Conservation (phyloP, 2,888 invertebrate genomes). For the Endomychus coccineus region DNA sequence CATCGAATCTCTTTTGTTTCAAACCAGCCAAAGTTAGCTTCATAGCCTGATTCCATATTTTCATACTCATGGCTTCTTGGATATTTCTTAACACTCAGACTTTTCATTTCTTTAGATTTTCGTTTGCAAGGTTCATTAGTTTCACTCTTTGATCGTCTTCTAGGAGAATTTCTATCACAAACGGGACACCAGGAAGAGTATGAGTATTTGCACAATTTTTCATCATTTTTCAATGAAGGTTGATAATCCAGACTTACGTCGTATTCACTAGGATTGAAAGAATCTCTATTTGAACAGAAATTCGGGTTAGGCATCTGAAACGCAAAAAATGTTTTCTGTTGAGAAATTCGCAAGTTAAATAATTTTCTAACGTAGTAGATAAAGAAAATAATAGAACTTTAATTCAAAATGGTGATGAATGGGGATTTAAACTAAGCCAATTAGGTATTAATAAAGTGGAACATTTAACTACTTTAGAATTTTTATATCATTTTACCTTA, state of each 20-base stretch:
- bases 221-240: constrained; percentile 28
- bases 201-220: constrained; percentile 35
- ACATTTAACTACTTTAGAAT: no score
- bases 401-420: no score
- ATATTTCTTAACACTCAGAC: constrained; percentile 33
- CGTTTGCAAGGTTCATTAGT: constrained; percentile 35
- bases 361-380: no score
- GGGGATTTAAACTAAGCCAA: no score
- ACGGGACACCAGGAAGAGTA: constrained; percentile 40
- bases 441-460: no score
- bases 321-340: no score
- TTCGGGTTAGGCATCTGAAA: constrained; percentile 9
- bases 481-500: no score
- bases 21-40: constrained; percentile 23
- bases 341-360: no score
- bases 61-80: constrained; percentile 36
- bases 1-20: constrained; percentile 24
- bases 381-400: no score
- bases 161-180: constrained; percentile 38
- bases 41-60: constrained; percentile 39
- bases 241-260: constrained; percentile 31
- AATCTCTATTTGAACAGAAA: constrained; percentile 4
- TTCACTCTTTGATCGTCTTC: constrained; percentile 39
- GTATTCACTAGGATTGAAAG: constrained; percentile 24
- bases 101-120: constrained; percentile 40